Base-by-base conservation (phyloP, 2,888 invertebrate species). In the Amphimallon solstitiale region DNA sequence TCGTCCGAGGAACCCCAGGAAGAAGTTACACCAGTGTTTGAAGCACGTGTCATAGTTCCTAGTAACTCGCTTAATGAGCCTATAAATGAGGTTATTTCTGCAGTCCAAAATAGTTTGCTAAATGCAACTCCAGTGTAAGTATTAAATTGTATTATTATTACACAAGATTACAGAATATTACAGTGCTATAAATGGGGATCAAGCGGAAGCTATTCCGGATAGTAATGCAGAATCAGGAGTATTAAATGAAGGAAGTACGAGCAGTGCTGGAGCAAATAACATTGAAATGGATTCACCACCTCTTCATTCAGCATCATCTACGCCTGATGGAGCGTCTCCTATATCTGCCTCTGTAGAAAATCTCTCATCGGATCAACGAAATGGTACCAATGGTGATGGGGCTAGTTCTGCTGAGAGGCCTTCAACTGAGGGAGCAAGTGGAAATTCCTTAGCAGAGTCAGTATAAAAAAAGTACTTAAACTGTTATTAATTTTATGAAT, bases 1-100 rank as follows among this genome's bases (percentile, higher is more conserved):
- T 71, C 78, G 14, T 76, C 78, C 23, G 80, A 80, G 65, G 78
- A 78, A 65, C 76, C 76, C 19, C 81, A 81, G 65, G 80, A 80
- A 63, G 82, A 83, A 71, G 81, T 82, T 15, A 81, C 82, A 2
- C 82, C 81, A 1, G 79, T 82, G n/a, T 82, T 82, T 65, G 82
- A 82, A 71, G 82, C 82, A 9, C 76, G 81, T 63, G 80, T 82
- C 34, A 78, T 82, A 68, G 80, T 82, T 63, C 81, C 82, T 40
- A 61, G 56, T 29, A 71, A 65, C 52, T 38, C 69, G 5, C 37
- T 67, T n/a, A 76, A 72, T 60, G 80, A 78, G 60, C 74, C 78
- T 23, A 76, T 79, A 21, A 79, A 79, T 69, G 79, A 79, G 54
- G 78, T 80, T 19, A 66, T 80, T 12, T 78, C 76, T 43, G 79